Evolutionary conservation across 2,888 invertebrate genomes (phyloP).

Genomic region (Homarus gammarus): DNA sequence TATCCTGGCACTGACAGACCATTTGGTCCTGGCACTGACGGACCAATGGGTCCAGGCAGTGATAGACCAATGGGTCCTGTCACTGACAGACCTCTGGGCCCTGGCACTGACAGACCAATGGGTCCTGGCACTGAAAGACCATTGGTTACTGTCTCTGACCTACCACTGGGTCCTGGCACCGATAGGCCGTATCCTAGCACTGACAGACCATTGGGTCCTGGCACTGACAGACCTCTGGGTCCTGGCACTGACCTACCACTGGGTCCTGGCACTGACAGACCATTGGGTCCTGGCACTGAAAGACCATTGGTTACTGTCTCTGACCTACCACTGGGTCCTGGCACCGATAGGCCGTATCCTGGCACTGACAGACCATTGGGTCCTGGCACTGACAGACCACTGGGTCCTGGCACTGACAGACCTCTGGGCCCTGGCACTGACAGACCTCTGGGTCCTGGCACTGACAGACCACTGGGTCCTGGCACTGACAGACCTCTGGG

Average conservation of each 20-base stretch:
- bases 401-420: background rate
- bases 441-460: background rate
- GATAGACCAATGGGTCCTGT: background rate
- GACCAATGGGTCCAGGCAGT: background rate
- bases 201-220: background rate
- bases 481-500: constrained; percentile 4
- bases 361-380: background rate
- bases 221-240: background rate
- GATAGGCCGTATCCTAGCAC: too few relatives aligned
- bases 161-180: too few relatives aligned
- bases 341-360: too few relatives aligned
- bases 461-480: background rate
- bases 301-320: background rate
- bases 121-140: too few relatives aligned
- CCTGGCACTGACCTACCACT: background rate
- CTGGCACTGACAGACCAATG: background rate
- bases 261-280: background rate
- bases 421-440: background rate
- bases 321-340: background rate
- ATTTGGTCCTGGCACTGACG: background rate
- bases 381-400: background rate
- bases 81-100: background rate
- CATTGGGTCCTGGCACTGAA: background rate
- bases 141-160: too few relatives aligned
- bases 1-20: constrained; percentile 14